Evolutionary conservation across 2,888 invertebrate species (phyloP).

Genomic region (Beris chalybata): DNA sequence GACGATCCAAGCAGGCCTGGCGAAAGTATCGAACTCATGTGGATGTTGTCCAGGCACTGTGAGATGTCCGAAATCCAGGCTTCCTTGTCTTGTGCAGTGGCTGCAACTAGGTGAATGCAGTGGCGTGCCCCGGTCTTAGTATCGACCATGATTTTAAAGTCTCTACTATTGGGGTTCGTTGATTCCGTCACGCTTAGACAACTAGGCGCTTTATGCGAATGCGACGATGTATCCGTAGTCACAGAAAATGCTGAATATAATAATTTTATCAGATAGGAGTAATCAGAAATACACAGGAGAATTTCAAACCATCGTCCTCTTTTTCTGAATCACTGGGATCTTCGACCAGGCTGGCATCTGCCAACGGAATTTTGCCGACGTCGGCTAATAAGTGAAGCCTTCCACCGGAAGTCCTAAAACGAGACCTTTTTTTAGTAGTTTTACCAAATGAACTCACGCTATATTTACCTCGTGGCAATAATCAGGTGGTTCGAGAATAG

Average conservation of each 20-base stretch:
- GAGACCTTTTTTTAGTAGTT: constrained; percentile 20
- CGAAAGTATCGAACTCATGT: constrained; percentile 82
- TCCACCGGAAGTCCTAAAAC: constrained; percentile 70
- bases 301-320: constrained; percentile 61
- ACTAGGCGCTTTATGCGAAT: constrained; percentile 39
- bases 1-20: constrained; percentile 59
- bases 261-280: constrained; percentile 1
- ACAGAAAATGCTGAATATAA: constrained; percentile 16
- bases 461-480: constrained; percentile 70
- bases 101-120: constrained; percentile 60
- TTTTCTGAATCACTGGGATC: constrained; percentile 71
- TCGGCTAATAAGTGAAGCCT: constrained; percentile 83
- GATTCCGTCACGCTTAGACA: constrained; percentile 42
- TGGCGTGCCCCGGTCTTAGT: constrained; percentile 40
- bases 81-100: constrained; percentile 84
- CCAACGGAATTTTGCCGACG: constrained; percentile 78
- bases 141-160: constrained; percentile 43
- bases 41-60: constrained; percentile 91
- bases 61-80: constrained; percentile 93
- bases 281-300: neutral
- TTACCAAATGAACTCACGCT: constrained; percentile 6
- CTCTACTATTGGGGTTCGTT: constrained; percentile 38
- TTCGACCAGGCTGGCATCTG: constrained; percentile 83
- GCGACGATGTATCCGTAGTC: constrained; percentile 38
- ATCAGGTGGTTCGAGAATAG: constrained; percentile 89